Evolutionary conservation across 2,888 invertebrate genomes (phyloP), one percentile per base, ranked within the genome.

Genomic region (Lycia hirtaria): DNA sequence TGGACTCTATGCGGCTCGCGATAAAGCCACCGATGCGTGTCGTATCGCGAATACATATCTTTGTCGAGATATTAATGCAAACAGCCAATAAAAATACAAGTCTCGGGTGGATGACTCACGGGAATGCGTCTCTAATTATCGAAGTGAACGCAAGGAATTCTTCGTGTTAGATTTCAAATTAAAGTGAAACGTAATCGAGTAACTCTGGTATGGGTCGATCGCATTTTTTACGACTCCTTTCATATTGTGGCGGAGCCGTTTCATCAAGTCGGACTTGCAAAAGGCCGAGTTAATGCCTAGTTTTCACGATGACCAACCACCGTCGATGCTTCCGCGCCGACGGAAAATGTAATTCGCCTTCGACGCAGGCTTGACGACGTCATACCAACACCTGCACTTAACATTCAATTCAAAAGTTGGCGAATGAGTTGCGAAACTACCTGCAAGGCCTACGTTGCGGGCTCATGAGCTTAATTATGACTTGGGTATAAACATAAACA

Each of bases 101-200:
- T 83, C 85, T 81, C 85, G 87, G 80, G 74, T 87, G 87, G 85
- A 82, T 88, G 88, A 87, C 70, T 88, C 88, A 86, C 78, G 78
- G 84, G 87, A 86, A 89, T 88, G 86, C 80, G 78, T 83, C 85
- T 88, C 85, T 88, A 87, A 88, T 88, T 87, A 77, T 85, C 75
- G 78, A 77, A 77, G 79, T 81, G 82, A 80, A 80, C 75, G 83
- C 77, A 78, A 83, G 80, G 78, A 77, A 81, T 58, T 80, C 73
- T 75, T 81, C 80, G 81, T 80, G 81, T 84, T 82, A 79, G 76
- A 84, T 87, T 88, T 85, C 83, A 80, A 82, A 79, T 83, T 83
- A 78, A 74, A 79, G 80, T 75, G 81, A 86, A 85, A 81, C 72
- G 67, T 74, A 75, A 75, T 77, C 74, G 67, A 72, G 68, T 72